A percentile compares a stretch with the other conserved stretches of the same genome.
Conservation (phyloP, 2,888 invertebrate species). For the Megamerina dolium region DNA sequence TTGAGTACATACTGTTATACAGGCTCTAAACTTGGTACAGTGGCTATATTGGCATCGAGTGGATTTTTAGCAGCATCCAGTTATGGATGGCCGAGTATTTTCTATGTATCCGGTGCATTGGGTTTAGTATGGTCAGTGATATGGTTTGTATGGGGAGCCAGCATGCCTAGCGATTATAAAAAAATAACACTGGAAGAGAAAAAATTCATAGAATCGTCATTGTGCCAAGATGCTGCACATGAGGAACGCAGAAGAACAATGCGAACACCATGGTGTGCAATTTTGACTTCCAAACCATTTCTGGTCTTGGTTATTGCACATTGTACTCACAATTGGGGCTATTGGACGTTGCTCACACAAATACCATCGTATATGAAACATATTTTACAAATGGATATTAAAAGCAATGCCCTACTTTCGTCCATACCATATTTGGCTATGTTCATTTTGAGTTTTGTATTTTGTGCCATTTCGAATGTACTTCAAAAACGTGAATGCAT, state of each 20-base stretch:
- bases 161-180: slow-evolving; percentile 57
- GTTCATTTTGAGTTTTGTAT: slow-evolving; percentile 65
- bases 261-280: slow-evolving; percentile 66
- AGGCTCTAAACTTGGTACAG: slow-evolving; percentile 74
- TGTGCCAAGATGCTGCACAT: slow-evolving; percentile 36
- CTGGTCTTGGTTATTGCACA: slow-evolving; percentile 68
- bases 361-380: slow-evolving; percentile 74
- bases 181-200: slow-evolving; percentile 59
- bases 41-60: slow-evolving; percentile 65
- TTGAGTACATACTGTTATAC: slow-evolving; percentile 62
- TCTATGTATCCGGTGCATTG: slow-evolving; percentile 65
- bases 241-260: slow-evolving; percentile 26
- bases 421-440: slow-evolving; percentile 68
- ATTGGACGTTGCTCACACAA: slow-evolving; percentile 77
- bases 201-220: slow-evolving; percentile 60
- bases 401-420: slow-evolving; percentile 64
- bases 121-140: slow-evolving; percentile 57
- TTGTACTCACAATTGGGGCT: slow-evolving; percentile 69
- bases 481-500: slow-evolving; percentile 37
- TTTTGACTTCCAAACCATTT: slow-evolving; percentile 70
- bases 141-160: slow-evolving; percentile 60
- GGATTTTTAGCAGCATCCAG: slow-evolving; percentile 63
- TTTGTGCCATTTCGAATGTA: slow-evolving; percentile 60
- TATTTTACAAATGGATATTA: slow-evolving; percentile 65
- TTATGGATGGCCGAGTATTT: slow-evolving; percentile 72